These are phyloP conservation scores for Metopolophium dirhodum DNA, from an alignment of 1,140 invertebrate genomes.

Conservation along the genomic window DNA sequence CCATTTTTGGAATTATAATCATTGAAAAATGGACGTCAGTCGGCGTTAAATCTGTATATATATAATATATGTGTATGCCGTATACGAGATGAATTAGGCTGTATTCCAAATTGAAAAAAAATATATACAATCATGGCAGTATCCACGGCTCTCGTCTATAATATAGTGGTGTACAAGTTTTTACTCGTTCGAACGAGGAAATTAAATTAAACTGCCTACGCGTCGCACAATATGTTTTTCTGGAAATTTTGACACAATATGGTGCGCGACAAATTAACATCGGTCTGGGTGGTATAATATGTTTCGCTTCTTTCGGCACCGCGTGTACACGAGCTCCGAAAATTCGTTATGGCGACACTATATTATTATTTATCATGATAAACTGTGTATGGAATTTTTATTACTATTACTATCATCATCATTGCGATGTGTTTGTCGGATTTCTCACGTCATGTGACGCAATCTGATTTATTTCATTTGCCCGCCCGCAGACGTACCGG, in stretches of 20 bases:
- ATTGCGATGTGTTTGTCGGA: background rate
- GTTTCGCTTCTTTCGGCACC: background rate
- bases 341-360: background rate
- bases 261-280: background rate
- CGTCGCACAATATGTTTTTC: background rate
- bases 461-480: background rate
- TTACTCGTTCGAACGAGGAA: background rate
- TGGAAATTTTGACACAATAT: background rate
- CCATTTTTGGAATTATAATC: background rate
- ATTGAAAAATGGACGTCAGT: background rate
- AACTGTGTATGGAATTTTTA: background rate
- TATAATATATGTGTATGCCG: background rate
- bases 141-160: background rate
- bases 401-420: background rate
- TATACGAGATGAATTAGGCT: constrained; percentile 16
- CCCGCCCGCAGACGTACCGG: background rate
- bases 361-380: background rate
- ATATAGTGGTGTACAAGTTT: background rate
- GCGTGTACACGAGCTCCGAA: background rate
- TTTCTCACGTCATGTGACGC: background rate
- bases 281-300: background rate
- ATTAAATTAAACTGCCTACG: background rate
- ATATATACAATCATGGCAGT: background rate
- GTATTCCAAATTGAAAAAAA: background rate
- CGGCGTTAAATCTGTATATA: background rate